Evolutionary conservation across 1,140 invertebrate species (phyloP).

Genomic region (Drosophila sproati): DNA sequence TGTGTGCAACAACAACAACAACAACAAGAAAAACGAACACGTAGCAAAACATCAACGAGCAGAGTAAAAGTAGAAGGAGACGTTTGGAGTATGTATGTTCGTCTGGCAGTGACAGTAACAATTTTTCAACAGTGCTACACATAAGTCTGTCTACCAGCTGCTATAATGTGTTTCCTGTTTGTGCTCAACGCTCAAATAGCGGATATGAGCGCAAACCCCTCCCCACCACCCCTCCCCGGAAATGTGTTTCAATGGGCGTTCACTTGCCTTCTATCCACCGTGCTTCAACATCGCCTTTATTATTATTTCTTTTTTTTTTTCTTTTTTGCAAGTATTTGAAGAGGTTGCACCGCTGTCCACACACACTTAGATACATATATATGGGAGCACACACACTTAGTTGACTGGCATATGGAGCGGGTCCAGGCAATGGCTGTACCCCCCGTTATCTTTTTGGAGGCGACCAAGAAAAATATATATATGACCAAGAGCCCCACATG

Average conservation of each 20-base stretch:
- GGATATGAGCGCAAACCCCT: constrained; percentile 65
- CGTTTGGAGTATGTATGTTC: constrained; percentile 32
- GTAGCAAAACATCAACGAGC: constrained; percentile 56
- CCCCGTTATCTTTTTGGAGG: constrained; percentile 71
- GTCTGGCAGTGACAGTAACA: constrained; percentile 75
- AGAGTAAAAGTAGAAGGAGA: constrained; percentile 44
- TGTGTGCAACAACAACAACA: constrained; percentile 70
- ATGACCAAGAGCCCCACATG: constrained; percentile 60
- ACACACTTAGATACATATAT: constrained; percentile 25
- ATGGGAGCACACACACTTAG: constrained; percentile 15
- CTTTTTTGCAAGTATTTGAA: constrained; percentile 46
- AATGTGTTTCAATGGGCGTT: constrained; percentile 39
- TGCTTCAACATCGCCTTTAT: constrained; percentile 13
- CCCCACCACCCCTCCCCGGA: not conserved
- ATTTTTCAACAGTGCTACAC: constrained; percentile 82
- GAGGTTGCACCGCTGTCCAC: constrained; percentile 68
- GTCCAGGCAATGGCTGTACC: constrained; percentile 11
- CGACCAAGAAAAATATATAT: constrained; percentile 75
- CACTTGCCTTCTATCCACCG: constrained; percentile 21
- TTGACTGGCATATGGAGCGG: constrained; percentile 46
- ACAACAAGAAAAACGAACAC: constrained; percentile 58
- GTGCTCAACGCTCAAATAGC: constrained; percentile 77
- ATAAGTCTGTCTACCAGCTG: constrained; percentile 82
- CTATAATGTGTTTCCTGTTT: constrained; percentile 83
- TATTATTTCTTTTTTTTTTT: constrained; percentile 20